Conservation (phyloP, 2,113 vertebrate species). For the Colinus virginianus region DNA sequence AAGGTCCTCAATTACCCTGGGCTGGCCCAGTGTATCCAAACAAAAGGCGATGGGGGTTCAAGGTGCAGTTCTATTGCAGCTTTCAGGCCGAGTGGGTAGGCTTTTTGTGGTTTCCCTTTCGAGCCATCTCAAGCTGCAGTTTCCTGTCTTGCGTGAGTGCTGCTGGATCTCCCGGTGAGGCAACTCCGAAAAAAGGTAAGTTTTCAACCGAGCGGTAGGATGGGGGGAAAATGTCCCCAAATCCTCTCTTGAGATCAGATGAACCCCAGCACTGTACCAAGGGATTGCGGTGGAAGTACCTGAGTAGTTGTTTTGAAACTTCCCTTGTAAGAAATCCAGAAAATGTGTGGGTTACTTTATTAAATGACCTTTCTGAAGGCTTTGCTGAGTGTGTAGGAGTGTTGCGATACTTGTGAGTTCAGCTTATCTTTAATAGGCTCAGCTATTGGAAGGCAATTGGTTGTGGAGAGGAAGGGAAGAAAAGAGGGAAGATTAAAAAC, state of each 20-base stretch:
- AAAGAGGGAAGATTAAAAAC: not conserved
- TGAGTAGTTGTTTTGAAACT: not conserved
- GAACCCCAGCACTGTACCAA: not conserved
- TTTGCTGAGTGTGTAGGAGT: not conserved
- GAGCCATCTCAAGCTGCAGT: not conserved
- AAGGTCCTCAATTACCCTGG: not conserved
- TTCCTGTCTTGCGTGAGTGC: not conserved
- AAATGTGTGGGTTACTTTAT: not conserved
- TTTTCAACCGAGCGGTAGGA: not conserved
- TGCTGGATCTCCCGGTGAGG: not conserved
- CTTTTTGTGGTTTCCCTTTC: not conserved
- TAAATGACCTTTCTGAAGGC: not conserved
- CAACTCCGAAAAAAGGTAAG: not conserved
- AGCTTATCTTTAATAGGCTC: not conserved
- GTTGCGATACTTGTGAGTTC: not conserved
- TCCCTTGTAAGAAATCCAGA: not conserved
- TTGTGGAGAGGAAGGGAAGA: not conserved
- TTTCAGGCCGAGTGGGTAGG: not conserved
- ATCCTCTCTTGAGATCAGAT: not conserved
- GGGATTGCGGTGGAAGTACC: not conserved
- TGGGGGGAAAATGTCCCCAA: not conserved
- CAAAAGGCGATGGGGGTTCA: not conserved
- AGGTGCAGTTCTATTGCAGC: not conserved
- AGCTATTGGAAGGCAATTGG: not conserved
- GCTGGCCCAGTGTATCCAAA: fast-evolving